Evolutionary conservation across 2,888 invertebrate species (phyloP).

Genomic region (Ischnus inquisitorius): DNA sequence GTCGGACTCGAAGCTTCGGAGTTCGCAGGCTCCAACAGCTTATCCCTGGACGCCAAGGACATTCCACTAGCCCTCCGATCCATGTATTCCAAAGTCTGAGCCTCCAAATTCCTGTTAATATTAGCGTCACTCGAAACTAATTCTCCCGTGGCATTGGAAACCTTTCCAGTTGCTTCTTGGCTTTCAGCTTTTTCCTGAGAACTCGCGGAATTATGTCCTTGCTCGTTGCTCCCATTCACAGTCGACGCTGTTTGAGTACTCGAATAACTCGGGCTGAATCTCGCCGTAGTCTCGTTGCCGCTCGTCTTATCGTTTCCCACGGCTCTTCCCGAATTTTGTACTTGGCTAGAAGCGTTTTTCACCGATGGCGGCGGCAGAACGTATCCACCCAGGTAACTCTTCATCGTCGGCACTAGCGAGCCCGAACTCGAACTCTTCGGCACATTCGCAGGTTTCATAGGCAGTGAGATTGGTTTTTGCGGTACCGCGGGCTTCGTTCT

Average conservation of each 20-base stretch:
- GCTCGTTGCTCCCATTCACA: background rate
- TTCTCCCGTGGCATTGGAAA: background rate
- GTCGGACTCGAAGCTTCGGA: slow-evolving; percentile 22
- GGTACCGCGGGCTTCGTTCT: slow-evolving; percentile 90
- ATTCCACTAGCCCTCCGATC: slow-evolving; percentile 6
- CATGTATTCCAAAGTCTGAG: slow-evolving; percentile 2
- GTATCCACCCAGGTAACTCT: slow-evolving; percentile 66
- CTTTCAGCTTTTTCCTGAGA: background rate
- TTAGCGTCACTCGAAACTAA: background rate
- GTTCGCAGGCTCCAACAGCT: slow-evolving; percentile 24
- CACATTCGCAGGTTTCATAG: slow-evolving; percentile 51
- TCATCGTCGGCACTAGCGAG: slow-evolving; percentile 4
- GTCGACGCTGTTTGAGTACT: background rate
- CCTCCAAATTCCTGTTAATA: background rate
- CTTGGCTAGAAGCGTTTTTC: slow-evolving; percentile 67
- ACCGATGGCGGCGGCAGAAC: slow-evolving; percentile 71
- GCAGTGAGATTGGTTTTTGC: slow-evolving; percentile 89
- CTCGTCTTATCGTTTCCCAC: slow-evolving; percentile 29
- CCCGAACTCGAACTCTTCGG: slow-evolving; percentile 56
- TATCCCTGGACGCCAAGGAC: background rate
- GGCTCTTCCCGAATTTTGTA: slow-evolving; percentile 29
- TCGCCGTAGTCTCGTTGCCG: slow-evolving; percentile 8
- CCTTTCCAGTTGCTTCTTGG: slow-evolving; percentile 15
- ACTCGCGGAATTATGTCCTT: slow-evolving; percentile 27
- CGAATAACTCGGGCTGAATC: slow-evolving; percentile 37